Evolutionary conservation across 1,140 invertebrate species (phyloP).

Genomic region (Thereuonema tuberculata): DNA sequence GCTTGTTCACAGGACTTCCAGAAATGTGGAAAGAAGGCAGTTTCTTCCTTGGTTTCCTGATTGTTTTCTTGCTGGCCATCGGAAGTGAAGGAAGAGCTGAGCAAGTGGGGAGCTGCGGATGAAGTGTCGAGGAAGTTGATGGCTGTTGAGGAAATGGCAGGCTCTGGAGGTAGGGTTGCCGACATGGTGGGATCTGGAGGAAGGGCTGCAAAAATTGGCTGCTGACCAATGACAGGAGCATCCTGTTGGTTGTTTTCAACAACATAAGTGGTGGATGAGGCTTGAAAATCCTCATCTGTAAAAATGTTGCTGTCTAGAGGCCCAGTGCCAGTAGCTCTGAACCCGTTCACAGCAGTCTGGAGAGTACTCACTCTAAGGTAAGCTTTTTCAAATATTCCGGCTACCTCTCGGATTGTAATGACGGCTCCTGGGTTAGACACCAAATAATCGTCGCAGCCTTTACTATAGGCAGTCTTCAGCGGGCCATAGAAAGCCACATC

Average conservation of each 20-base stretch:
- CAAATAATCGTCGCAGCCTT: neutral
- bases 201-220: neutral
- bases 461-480: neutral
- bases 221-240: neutral
- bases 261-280: constrained; percentile 14
- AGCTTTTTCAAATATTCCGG: neutral
- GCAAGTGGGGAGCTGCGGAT: neutral
- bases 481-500: neutral
- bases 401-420: neutral
- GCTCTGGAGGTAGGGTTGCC: no score
- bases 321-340: constrained; percentile 17
- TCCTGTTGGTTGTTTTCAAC: neutral
- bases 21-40: neutral
- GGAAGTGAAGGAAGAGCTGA: neutral
- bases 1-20: neutral
- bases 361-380: neutral
- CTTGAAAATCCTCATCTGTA: constrained; percentile 14
- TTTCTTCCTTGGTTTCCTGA: neutral
- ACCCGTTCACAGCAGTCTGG: constrained; percentile 13
- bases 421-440: neutral
- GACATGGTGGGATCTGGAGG: neutral
- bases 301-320: constrained; percentile 19
- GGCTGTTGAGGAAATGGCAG: neutral
- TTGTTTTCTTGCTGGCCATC: neutral
- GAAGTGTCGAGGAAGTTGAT: neutral